These are phyloP conservation scores for Drosophila grimshawi DNA, from an alignment of 1,140 invertebrate species.

Conservation along the genomic window DNA sequence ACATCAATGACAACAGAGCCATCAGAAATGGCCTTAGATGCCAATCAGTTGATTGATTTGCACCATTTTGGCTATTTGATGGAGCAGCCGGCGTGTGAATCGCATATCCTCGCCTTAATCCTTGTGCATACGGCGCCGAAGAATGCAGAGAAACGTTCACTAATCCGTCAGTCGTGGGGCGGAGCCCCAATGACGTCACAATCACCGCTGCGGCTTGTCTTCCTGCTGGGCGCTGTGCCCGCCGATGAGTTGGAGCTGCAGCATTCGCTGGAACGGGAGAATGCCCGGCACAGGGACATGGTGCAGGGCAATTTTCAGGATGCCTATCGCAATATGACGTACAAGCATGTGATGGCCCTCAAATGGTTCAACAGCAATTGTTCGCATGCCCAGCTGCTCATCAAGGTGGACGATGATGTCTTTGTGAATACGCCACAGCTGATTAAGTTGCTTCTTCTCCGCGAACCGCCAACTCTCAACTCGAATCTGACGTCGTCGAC, in stretches of 20 bases:
- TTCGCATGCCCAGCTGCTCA: conserved; percentile 88
- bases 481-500: conserved; percentile 5
- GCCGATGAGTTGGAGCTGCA: conserved; percentile 75
- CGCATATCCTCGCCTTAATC: conserved; percentile 85
- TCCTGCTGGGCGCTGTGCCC: conserved; percentile 88
- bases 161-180: conserved; percentile 90
- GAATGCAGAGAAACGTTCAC: conserved; percentile 87
- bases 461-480: conserved; percentile 24
- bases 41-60: conserved; percentile 86
- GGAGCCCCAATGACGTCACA: conserved; percentile 37
- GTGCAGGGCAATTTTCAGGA: conserved; percentile 92
- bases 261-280: conserved; percentile 87
- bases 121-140: conserved; percentile 89
- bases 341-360: conserved; percentile 94
- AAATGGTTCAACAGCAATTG: conserved; percentile 91
- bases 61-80: conserved; percentile 86
- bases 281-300: conserved; percentile 88
- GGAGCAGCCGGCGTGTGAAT: conserved; percentile 86
- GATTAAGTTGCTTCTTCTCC: conserved; percentile 88
- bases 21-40: conserved; percentile 46
- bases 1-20: background rate
- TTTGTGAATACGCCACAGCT: conserved; percentile 90
- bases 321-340: conserved; percentile 93
- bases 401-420: conserved; percentile 93
- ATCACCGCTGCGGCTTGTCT: conserved; percentile 86